phyloP scores from a whole-genome alignment of 1,140 invertebrate species.

The Trissolcus basalis region DNA sequence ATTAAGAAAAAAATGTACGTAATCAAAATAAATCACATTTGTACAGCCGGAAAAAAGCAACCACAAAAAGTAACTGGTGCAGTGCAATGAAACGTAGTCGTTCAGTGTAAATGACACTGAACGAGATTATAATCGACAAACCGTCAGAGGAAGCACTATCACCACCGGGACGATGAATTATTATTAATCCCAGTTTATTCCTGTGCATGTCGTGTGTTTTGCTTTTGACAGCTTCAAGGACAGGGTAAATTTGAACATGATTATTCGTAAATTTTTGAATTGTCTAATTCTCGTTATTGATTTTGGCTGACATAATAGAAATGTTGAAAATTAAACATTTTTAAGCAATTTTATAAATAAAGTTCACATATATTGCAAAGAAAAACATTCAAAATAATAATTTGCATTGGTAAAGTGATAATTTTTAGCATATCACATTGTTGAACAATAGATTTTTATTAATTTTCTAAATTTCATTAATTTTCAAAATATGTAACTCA shows the following conservation, averaged over 20 bases:
- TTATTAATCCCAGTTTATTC: slow-evolving; percentile 41
- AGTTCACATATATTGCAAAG: too few species aligned
- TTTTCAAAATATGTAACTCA: too few species aligned
- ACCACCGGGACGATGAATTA: slow-evolving; percentile 36
- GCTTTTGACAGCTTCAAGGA: slow-evolving; percentile 44
- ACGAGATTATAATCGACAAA: slow-evolving; percentile 33
- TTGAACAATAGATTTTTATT: too few species aligned
- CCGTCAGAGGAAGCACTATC: slow-evolving; percentile 39
- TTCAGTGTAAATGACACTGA: slow-evolving; percentile 33
- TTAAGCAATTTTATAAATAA: too few species aligned
- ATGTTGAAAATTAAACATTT: too few species aligned
- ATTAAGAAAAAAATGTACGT: too few species aligned
- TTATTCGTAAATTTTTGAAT: slow-evolving; percentile 31
- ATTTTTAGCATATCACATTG: too few species aligned
- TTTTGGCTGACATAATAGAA: too few species aligned
- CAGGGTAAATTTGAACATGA: slow-evolving; percentile 33
- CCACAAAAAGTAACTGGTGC: slow-evolving; percentile 3
- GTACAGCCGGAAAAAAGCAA: neutral
- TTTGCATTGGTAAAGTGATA: too few species aligned
- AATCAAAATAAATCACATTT: too few species aligned
- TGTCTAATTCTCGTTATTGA: neutral
- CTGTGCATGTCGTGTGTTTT: slow-evolving; percentile 25
- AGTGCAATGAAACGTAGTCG: slow-evolving; percentile 14
- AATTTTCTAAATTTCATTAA: too few species aligned
- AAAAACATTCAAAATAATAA: too few species aligned